These are phyloP conservation scores for Drosophila prolongata DNA, from an alignment of 2,888 invertebrate genomes.

Conservation along the genomic window DNA sequence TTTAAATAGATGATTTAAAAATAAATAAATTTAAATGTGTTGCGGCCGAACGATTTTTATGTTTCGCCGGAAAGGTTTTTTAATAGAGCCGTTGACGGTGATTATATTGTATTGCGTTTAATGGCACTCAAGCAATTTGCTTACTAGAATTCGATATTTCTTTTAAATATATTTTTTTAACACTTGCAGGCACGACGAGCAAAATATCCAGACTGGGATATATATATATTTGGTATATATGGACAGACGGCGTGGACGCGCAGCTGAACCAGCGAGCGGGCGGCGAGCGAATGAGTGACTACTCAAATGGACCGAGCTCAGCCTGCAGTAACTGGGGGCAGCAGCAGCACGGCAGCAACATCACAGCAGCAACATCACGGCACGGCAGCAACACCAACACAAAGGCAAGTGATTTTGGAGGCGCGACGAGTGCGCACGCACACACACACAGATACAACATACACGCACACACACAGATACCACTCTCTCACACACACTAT, in stretches of 20 bases:
- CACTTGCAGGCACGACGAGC: conserved; percentile 36
- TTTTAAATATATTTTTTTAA: conserved; percentile 3
- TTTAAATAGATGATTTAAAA: conserved; percentile 19
- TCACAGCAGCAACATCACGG: conserved; percentile 19
- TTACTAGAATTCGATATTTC: conserved; percentile 10
- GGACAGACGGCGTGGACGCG: conserved; percentile 60
- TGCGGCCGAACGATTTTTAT: conserved; percentile 58
- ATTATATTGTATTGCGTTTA: conserved; percentile 18
- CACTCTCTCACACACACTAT: conserved; percentile 23
- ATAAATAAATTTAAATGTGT: conserved; percentile 45
- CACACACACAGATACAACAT: conserved; percentile 36
- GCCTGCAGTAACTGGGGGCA: conserved; percentile 73
- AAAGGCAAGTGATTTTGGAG: conserved; percentile 55
- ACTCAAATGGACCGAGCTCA: conserved; percentile 75
- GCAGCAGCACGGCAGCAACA: conserved; percentile 32
- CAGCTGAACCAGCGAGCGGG: conserved; percentile 79
- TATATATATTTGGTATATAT: background rate
- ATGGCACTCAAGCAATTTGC: conserved; percentile 10
- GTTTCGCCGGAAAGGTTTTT: conserved; percentile 29
- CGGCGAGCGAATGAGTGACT: conserved; percentile 76
- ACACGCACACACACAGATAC: conserved; percentile 16
- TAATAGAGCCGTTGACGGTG: conserved; percentile 22
- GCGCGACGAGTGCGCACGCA: conserved; percentile 78
- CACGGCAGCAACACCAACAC: conserved; percentile 25
- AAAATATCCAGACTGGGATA: conserved; percentile 23